Evolutionary conservation across 2,113 vertebrate genomes (phyloP).

Genomic region (Dipodomys stephensi): DNA sequence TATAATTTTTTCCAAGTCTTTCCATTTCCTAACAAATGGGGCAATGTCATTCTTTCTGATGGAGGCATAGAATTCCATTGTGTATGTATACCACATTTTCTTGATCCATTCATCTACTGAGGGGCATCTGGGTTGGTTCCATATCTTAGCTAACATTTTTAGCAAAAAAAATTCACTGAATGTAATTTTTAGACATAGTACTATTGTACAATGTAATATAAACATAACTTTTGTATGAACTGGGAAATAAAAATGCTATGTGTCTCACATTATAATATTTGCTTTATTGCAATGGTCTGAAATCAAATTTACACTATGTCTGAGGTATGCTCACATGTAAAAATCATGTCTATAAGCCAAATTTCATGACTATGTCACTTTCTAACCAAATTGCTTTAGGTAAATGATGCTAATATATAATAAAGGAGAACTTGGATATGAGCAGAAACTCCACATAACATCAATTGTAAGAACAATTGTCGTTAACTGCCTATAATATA

Average conservation of each 20-base stretch:
- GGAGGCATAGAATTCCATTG: too few species aligned
- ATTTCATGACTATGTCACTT: conserved; percentile 53
- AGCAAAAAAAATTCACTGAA: too few species aligned
- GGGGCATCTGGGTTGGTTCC: too few species aligned
- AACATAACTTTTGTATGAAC: not conserved
- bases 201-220: not conserved
- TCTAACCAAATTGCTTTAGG: conserved; percentile 38
- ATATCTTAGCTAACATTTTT: too few species aligned
- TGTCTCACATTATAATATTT: not conserved
- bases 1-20: too few species aligned
- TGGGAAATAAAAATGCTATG: not conserved
- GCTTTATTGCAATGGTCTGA: not conserved
- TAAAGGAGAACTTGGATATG: conserved; percentile 30
- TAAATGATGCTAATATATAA: conserved; percentile 38
- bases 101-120: too few species aligned
- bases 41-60: too few species aligned
- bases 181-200: not conserved
- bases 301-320: not conserved
- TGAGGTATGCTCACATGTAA: not conserved
- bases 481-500: not conserved
- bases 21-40: too few species aligned
- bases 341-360: conserved; percentile 44
- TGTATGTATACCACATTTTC: too few species aligned
- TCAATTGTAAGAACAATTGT: conserved; percentile 7
- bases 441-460: conserved; percentile 54